These are phyloP conservation scores for Symphodus melops DNA, from an alignment of 2,113 vertebrate genomes.

Conservation along the genomic window DNA sequence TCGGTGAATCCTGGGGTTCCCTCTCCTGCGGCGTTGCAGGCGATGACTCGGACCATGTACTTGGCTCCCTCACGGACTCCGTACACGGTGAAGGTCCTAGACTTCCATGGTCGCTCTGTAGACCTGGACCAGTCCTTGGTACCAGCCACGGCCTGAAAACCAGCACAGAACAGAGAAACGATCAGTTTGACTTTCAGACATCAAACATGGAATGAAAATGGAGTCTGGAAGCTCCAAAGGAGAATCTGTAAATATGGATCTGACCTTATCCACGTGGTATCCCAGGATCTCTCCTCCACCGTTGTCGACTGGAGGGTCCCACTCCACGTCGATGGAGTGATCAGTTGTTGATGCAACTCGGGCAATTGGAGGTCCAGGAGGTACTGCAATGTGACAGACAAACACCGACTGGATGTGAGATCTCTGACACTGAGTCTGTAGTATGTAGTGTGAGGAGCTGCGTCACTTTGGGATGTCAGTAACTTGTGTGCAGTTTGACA, in stretches of 20 bases:
- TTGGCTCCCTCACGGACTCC: constrained; percentile 96
- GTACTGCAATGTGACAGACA: constrained; percentile 80
- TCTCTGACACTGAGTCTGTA: not conserved
- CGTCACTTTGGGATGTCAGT: too few species aligned
- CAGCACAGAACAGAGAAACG: not conserved
- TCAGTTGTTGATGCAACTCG: constrained; percentile 87
- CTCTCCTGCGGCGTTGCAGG: constrained; percentile 93
- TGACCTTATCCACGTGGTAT: constrained; percentile 95
- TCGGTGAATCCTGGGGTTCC: constrained; percentile 93
- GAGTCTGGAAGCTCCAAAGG: not conserved
- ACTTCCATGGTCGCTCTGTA: constrained; percentile 90
- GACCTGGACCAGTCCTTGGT: constrained; percentile 96
- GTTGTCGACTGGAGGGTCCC: constrained; percentile 92
- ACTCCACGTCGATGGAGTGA: constrained; percentile 92
- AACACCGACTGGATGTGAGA: not conserved
- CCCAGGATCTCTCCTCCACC: constrained; percentile 95
- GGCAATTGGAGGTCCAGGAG: constrained; percentile 92
- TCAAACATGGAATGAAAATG: not conserved
- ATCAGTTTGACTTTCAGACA: too few species aligned
- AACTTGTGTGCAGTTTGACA: not conserved
- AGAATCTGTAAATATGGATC: not conserved
- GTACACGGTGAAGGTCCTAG: constrained; percentile 87
- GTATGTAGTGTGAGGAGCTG: too few species aligned
- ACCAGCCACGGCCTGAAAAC: constrained; percentile 83
- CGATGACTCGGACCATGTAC: constrained; percentile 92